Conservation (phyloP, 2,888 invertebrate genomes). For the Andrena fulva region DNA sequence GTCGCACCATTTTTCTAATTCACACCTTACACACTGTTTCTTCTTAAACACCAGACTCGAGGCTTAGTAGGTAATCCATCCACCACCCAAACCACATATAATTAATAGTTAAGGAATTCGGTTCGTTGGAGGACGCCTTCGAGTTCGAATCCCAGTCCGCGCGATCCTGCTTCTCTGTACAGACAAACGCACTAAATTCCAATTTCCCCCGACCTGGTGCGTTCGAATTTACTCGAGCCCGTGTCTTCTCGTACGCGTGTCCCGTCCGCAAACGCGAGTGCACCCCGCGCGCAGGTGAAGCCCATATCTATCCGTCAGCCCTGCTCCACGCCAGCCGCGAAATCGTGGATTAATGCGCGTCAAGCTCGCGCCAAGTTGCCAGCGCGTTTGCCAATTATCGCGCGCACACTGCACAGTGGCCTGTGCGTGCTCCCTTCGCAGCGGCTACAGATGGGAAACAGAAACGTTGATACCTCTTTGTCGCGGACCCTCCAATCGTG, state of each 20-base stretch:
- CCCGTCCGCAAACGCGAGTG: constrained; percentile 30
- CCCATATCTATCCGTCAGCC: constrained; percentile 44
- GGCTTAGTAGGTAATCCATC: too few relatives aligned
- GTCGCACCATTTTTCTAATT: not conserved
- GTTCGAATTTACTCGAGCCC: not conserved
- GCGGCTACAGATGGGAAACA: not conserved
- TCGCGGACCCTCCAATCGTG: not conserved
- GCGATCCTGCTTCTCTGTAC: constrained; percentile 5
- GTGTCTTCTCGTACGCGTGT: constrained; percentile 18
- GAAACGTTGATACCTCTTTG: not conserved
- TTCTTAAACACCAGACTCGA: too few relatives aligned
- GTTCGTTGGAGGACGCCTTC: not conserved
- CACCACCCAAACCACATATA: not conserved
- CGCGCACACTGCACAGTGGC: constrained; percentile 1
- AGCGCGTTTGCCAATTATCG: constrained; percentile 52
- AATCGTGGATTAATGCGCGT: constrained; percentile 56
- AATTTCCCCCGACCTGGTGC: constrained; percentile 17
- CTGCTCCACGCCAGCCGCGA: constrained; percentile 18
- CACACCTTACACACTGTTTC: too few relatives aligned
- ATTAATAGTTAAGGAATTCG: not conserved
- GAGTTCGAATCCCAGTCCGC: not conserved
- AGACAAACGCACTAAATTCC: constrained; percentile 20
- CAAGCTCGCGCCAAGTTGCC: constrained; percentile 56
- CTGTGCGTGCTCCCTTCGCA: not conserved
- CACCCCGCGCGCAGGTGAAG: constrained; percentile 31